Conservation (phyloP, 1,140 invertebrate genomes). For the Thaumatotibia leucotreta region DNA sequence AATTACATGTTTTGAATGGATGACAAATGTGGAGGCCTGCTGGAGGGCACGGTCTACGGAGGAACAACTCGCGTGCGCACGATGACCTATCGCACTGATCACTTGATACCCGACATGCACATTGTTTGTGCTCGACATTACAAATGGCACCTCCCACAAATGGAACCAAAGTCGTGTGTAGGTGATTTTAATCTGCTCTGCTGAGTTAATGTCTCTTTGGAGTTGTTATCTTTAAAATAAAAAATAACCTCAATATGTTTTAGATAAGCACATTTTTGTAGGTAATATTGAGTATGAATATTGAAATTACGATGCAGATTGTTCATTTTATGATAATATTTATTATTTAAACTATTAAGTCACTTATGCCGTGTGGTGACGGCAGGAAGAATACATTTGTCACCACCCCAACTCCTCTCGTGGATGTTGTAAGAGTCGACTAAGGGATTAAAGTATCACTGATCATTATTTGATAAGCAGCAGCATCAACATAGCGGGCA, state of each 20-base stretch:
- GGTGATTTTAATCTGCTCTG: conserved; percentile 34
- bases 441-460: too few relatives aligned
- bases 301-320: too few relatives aligned
- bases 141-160: conserved; percentile 53
- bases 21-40: not conserved
- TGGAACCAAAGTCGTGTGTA: conserved; percentile 30
- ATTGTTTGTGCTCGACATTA: conserved; percentile 37
- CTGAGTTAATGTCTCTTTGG: conserved; percentile 3
- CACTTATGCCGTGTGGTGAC: too few relatives aligned
- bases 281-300: too few relatives aligned
- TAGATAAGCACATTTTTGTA: too few relatives aligned
- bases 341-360: too few relatives aligned
- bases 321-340: too few relatives aligned
- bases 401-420: too few relatives aligned
- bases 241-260: not conserved
- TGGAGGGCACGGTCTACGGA: not conserved
- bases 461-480: too few relatives aligned
- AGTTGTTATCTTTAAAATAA: not conserved
- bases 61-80: conserved; percentile 31
- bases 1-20: not conserved
- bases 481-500: too few relatives aligned
- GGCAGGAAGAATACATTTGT: too few relatives aligned
- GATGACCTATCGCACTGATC: conserved; percentile 42
- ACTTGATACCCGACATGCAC: conserved; percentile 40
- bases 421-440: too few relatives aligned